phyloP scores from a whole-genome alignment of 2,888 invertebrate genomes.

The Catotricha subobsoleta region DNA sequence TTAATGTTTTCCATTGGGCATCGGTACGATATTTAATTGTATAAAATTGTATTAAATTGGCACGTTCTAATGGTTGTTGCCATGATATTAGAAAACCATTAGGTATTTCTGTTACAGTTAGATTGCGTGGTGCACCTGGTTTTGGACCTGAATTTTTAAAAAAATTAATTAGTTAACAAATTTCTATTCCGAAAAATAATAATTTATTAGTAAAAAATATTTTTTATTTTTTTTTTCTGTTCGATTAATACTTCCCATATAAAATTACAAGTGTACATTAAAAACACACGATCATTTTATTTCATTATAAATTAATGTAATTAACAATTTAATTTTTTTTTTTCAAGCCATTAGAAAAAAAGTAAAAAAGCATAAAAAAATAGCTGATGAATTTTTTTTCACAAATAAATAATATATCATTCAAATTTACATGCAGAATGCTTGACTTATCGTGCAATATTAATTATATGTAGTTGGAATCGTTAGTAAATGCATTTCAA shows the following conservation, averaged over 20 bases:
- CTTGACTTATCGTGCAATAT: no score
- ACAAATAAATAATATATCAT: no score
- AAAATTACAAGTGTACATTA: background rate
- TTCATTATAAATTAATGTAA: no score
- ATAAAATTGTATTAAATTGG: conserved; percentile 70
- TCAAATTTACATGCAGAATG: no score
- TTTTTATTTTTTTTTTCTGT: background rate
- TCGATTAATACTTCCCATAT: background rate
- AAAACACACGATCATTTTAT: no score
- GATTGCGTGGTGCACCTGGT: conserved; percentile 78
- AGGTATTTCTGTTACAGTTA: conserved; percentile 74
- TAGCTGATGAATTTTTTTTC: no score
- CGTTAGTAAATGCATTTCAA: no score
- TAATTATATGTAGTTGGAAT: no score
- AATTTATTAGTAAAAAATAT: background rate
- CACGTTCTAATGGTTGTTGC: conserved; percentile 67
- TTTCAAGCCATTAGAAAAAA: no score
- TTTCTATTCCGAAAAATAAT: background rate
- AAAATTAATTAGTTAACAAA: background rate
- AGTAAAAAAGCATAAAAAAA: no score
- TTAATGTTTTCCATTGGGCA: conserved; percentile 74
- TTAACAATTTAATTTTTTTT: no score
- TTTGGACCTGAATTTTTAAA: conserved; percentile 51
- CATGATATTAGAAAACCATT: conserved; percentile 83
- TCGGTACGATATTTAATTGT: conserved; percentile 83